These are phyloP conservation scores for Sakesphorus luctuosus DNA, from an alignment of 2,113 vertebrate species.

Conservation along the genomic window DNA sequence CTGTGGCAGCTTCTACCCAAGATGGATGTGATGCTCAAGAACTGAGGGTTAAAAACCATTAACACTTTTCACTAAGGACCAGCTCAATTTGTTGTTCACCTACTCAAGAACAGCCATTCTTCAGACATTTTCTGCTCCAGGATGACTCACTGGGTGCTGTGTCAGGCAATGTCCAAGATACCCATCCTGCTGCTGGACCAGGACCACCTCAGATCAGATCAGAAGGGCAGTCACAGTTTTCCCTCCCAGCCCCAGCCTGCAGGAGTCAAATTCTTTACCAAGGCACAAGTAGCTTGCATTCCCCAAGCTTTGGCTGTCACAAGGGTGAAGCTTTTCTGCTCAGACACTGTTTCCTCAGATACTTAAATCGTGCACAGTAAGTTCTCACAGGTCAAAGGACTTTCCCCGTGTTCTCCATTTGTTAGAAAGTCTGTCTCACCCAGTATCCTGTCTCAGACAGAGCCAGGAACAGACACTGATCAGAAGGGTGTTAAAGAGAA, in stretches of 20 bases:
- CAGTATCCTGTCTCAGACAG: not conserved
- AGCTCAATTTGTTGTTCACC: not conserved
- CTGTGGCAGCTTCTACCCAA: not conserved
- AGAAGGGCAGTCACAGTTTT: fast-evolving
- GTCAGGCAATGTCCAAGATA: not conserved
- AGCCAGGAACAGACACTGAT: not conserved
- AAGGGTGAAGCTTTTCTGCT: not conserved
- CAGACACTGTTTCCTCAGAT: not conserved
- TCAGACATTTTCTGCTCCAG: not conserved
- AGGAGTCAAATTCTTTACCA: not conserved
- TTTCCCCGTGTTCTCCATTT: not conserved
- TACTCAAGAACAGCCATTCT: not conserved
- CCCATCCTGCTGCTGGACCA: not conserved
- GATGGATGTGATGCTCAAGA: not conserved
- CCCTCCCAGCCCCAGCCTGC: not conserved
- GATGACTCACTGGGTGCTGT: not conserved
- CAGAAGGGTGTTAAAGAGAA: not conserved
- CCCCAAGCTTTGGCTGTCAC: not conserved
- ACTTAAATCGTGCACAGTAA: not conserved
- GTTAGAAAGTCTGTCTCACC: not conserved
- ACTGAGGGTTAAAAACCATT: fast-evolving
- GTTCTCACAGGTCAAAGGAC: not conserved
- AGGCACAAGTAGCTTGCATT: fast-evolving
- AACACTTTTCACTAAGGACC: not conserved
- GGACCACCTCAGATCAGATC: fast-evolving